Evolutionary conservation across 2,797 vertebrate species (phyloP).

Genomic region (Anguilla anguilla): DNA sequence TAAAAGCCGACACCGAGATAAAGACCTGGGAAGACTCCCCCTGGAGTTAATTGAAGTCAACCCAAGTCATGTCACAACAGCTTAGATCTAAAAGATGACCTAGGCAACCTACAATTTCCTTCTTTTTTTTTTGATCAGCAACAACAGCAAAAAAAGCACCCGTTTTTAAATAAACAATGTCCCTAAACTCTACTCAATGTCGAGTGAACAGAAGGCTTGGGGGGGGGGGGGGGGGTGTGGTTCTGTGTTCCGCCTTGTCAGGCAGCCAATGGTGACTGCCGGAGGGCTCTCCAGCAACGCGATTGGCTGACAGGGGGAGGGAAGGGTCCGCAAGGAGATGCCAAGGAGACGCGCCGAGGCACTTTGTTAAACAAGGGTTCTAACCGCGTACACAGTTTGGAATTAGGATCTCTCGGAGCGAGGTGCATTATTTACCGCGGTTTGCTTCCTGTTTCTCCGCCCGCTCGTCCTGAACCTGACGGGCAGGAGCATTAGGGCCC

Average conservation of each 20-base stretch:
- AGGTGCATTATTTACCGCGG: background rate
- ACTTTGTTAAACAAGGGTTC: background rate
- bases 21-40: background rate
- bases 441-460: background rate
- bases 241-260: background rate
- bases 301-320: background rate
- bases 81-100: constrained; percentile 32
- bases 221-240: background rate
- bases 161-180: background rate
- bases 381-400: background rate
- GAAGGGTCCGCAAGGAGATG: background rate
- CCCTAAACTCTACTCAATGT: constrained; percentile 22
- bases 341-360: background rate
- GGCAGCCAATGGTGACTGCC: background rate
- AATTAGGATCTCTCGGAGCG: background rate
- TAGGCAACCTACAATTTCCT: constrained; percentile 28
- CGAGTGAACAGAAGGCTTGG: constrained; percentile 3
- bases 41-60: constrained; percentile 41
- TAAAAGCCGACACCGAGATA: constrained; percentile 22
- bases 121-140: constrained; percentile 18
- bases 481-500: background rate
- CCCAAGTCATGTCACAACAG: constrained; percentile 33
- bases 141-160: background rate
- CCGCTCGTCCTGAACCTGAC: background rate
- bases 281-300: background rate